Percentiles rank a stretch among this genome's conserved stretches.
Evolutionary conservation across 2,888 invertebrate genomes (phyloP).

Genomic region (Sphaerophoria rueppellii): DNA sequence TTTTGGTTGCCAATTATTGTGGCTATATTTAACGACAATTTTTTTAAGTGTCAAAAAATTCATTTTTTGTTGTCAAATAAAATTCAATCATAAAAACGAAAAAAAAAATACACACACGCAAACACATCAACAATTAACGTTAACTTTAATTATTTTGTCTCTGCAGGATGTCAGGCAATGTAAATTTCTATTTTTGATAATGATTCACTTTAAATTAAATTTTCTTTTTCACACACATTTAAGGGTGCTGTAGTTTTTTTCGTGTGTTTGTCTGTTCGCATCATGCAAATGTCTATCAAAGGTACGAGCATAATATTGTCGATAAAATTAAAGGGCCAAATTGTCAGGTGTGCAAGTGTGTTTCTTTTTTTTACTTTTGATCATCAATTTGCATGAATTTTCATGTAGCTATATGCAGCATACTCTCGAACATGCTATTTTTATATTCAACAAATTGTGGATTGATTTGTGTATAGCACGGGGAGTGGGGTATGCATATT

Average conservation of each 20-base stretch:
- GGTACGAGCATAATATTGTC: background rate
- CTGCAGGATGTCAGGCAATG: slow-evolving; percentile 31
- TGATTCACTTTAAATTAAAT: slow-evolving; percentile 31
- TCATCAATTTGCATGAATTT: slow-evolving; percentile 38
- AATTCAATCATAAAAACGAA: background rate
- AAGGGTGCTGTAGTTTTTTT: slow-evolving; percentile 3
- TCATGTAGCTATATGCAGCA: background rate
- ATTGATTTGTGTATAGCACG: slow-evolving; percentile 19
- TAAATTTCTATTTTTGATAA: slow-evolving; percentile 18
- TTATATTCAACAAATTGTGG: slow-evolving; percentile 23
- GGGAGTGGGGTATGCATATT: background rate
- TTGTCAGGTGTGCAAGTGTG: slow-evolving; percentile 9
- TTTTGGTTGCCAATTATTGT: background rate
- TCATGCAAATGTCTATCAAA: slow-evolving; percentile 30
- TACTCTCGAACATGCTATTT: background rate
- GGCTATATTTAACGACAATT: background rate
- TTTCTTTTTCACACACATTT: background rate
- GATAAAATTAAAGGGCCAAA: slow-evolving; percentile 19
- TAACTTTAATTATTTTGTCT: slow-evolving; percentile 24
- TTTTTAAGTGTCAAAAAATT: no score
- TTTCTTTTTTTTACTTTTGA: background rate
- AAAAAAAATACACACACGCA: background rate
- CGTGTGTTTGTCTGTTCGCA: background rate
- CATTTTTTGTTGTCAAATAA: background rate
- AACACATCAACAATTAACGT: slow-evolving; percentile 2